Evolutionary conservation across 2,888 invertebrate genomes (phyloP).

Genomic region (Tetrapedia diversipes): DNA sequence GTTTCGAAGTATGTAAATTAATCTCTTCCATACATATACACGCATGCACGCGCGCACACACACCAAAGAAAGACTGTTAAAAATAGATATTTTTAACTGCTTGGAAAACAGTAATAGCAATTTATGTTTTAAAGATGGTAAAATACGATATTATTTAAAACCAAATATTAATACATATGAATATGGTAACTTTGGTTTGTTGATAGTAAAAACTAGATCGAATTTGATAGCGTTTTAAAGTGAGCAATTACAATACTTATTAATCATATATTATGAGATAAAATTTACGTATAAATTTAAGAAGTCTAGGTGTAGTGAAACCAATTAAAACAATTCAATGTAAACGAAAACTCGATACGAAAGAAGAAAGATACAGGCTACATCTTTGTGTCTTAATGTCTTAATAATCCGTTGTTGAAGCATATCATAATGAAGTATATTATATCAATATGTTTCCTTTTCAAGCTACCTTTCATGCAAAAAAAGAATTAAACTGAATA

Average conservation of each 20-base stretch:
- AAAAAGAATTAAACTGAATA: slow-evolving; percentile 20
- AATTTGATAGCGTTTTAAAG: slow-evolving; percentile 7
- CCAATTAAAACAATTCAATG: slow-evolving; percentile 28
- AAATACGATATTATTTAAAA: slow-evolving; percentile 5
- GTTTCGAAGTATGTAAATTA: slow-evolving; percentile 23
- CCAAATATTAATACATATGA: slow-evolving; percentile 1
- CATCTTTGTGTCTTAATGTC: slow-evolving; percentile 1
- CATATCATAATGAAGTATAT: slow-evolving; percentile 41
- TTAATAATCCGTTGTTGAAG: slow-evolving; percentile 22
- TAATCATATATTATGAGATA: slow-evolving; percentile 7
- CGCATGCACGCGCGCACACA: too few relatives aligned
- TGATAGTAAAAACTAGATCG: not conserved
- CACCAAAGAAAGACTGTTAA: slow-evolving; percentile 8
- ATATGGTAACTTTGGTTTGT: not conserved
- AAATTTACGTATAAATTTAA: slow-evolving; percentile 16
- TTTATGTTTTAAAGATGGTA: slow-evolving; percentile 4
- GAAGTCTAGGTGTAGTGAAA: slow-evolving; percentile 1
- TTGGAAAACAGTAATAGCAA: slow-evolving; percentile 6
- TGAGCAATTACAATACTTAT: slow-evolving; percentile 17
- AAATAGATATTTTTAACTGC: slow-evolving; percentile 12
- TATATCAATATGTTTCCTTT: slow-evolving; percentile 10
- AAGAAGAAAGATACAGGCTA: slow-evolving; percentile 21
- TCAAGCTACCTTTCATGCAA: slow-evolving; percentile 15
- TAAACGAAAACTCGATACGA: slow-evolving; percentile 44
- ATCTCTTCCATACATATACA: not conserved